Conservation (phyloP, 2,797 vertebrate species). For the Clamator glandarius region DNA sequence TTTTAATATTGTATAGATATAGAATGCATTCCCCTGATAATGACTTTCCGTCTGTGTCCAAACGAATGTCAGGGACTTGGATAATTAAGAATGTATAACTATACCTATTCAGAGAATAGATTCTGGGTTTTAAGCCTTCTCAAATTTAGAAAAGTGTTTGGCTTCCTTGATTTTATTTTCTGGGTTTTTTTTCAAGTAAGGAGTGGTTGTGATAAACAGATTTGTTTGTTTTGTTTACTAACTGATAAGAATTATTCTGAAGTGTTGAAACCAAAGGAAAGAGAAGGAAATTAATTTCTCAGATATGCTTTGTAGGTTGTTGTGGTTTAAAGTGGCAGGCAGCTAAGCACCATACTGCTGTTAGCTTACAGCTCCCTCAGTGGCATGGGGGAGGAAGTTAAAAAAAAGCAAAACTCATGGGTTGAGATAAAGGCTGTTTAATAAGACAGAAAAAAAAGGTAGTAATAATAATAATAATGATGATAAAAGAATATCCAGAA, state of each 20-base stretch:
- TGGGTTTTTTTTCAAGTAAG: background rate
- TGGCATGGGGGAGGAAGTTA: no score
- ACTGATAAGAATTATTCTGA: background rate
- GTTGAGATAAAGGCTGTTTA: no score
- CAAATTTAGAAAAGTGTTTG: background rate
- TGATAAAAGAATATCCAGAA: no score
- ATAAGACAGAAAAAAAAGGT: no score
- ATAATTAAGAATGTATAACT: background rate
- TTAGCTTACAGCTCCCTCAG: no score
- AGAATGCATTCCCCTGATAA: background rate
- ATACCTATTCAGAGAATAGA: background rate
- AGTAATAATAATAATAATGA: no score
- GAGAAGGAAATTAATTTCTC: background rate
- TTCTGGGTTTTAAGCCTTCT: background rate
- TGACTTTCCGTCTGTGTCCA: background rate
- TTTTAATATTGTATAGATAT: background rate
- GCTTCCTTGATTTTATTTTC: background rate
- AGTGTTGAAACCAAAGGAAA: background rate
- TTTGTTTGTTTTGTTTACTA: background rate
- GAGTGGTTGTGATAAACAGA: background rate
- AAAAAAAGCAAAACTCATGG: background rate
- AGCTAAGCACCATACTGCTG: no score
- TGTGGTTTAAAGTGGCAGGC: no score
- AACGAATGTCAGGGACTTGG: background rate
- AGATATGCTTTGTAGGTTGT: background rate